Percentiles rank a stretch among this genome's conserved stretches.
Conservation (phyloP, 1,140 invertebrate genomes). For the Bombus waltoni region DNA sequence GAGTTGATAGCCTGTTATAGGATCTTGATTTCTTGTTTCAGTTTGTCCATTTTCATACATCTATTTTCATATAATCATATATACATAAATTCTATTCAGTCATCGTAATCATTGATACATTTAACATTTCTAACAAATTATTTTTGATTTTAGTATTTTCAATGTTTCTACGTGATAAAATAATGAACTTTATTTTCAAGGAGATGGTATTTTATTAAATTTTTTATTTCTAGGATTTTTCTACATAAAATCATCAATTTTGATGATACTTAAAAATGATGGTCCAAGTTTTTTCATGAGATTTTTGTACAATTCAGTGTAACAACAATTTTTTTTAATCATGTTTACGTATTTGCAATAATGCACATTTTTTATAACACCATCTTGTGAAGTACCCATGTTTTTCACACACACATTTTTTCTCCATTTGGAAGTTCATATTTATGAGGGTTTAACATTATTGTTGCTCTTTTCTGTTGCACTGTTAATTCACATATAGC, state of each 20-base stretch:
- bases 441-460: constrained; percentile 4
- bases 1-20: constrained; percentile 6
- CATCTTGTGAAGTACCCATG: not conserved
- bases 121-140: not conserved
- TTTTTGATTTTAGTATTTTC: not conserved
- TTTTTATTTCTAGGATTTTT: not conserved
- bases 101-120: not conserved
- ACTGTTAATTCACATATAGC: constrained; percentile 11
- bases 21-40: constrained; percentile 26
- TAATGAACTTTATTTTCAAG: not conserved
- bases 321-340: not conserved
- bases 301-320: not conserved
- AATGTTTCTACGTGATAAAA: not conserved
- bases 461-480: not conserved
- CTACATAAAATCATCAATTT: not conserved
- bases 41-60: constrained; percentile 12
- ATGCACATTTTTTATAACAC: constrained; percentile 29
- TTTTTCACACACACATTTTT: not conserved
- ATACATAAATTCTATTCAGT: constrained; percentile 1
- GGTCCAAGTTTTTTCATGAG: not conserved
- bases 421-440: not conserved
- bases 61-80: not conserved
- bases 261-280: too few species aligned
- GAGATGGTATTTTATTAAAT: not conserved
- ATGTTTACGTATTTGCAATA: not conserved